Percentiles rank a stretch among this genome's conserved stretches.
Evolutionary conservation across 2,888 invertebrate species (phyloP).

Genomic region (Empis stercorea): DNA sequence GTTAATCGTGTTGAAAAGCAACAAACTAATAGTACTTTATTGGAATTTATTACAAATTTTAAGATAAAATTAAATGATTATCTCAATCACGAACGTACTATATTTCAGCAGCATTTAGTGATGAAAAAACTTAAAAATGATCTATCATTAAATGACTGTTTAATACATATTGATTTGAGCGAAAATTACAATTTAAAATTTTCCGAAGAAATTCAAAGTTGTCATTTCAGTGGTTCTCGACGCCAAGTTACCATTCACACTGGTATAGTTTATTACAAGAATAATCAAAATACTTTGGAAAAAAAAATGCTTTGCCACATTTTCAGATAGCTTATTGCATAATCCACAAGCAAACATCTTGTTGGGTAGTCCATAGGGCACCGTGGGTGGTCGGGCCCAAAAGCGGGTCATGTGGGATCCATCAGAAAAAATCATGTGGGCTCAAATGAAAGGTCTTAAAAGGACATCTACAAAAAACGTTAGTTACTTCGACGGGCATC

Average conservation of each 20-base stretch:
- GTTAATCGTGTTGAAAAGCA: neutral
- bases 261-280: neutral
- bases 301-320: neutral
- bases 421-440: too few relatives aligned
- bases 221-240: neutral
- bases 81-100: neutral
- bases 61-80: neutral
- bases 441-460: too few relatives aligned
- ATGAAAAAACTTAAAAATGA: neutral
- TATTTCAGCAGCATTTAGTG: neutral
- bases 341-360: neutral
- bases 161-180: neutral
- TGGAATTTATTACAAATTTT: neutral
- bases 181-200: neutral
- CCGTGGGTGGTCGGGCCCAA: too few relatives aligned
- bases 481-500: too few relatives aligned
- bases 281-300: neutral
- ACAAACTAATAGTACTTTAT: neutral
- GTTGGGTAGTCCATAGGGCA: too few relatives aligned
- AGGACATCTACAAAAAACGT: too few relatives aligned
- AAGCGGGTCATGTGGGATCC: too few relatives aligned
- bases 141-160: neutral
- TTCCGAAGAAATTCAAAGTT: neutral
- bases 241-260: neutral
- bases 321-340: neutral